phyloP scores from a whole-genome alignment of 2,797 vertebrate genomes.

The Sebastiscus tertius region DNA sequence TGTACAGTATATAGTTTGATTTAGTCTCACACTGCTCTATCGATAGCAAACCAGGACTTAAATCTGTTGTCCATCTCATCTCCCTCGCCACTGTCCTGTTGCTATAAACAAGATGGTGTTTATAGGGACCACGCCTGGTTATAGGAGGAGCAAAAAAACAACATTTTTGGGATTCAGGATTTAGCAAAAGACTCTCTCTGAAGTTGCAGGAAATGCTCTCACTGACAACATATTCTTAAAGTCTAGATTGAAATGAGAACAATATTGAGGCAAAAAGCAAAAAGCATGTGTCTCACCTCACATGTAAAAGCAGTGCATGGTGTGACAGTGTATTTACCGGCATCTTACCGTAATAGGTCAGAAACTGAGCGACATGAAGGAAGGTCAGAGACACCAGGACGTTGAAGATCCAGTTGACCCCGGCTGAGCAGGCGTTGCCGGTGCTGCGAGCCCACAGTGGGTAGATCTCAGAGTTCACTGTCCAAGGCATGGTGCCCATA shows the following conservation, averaged over 20 bases:
- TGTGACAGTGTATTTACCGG: background rate
- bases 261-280: background rate
- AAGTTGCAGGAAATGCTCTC: background rate
- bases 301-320: background rate
- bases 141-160: background rate
- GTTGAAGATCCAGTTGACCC: slow-evolving; percentile 97
- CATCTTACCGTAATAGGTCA: slow-evolving; percentile 93
- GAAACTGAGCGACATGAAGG: slow-evolving; percentile 91
- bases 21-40: background rate
- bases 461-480: slow-evolving; percentile 97
- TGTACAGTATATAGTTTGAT: background rate
- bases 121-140: background rate
- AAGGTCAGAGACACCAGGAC: slow-evolving; percentile 95
- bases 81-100: background rate
- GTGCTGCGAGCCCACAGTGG: slow-evolving; percentile 98
- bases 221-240: background rate
- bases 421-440: slow-evolving; percentile 94
- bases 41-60: background rate
- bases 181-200: background rate
- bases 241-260: background rate
- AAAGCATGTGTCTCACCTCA: background rate
- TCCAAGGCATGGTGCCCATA: slow-evolving; percentile 99
- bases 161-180: background rate
- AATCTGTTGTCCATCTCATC: background rate
- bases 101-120: background rate